phyloP scores from a whole-genome alignment of 2,797 vertebrate genomes.

The Tokudaia muenninki region DNA sequence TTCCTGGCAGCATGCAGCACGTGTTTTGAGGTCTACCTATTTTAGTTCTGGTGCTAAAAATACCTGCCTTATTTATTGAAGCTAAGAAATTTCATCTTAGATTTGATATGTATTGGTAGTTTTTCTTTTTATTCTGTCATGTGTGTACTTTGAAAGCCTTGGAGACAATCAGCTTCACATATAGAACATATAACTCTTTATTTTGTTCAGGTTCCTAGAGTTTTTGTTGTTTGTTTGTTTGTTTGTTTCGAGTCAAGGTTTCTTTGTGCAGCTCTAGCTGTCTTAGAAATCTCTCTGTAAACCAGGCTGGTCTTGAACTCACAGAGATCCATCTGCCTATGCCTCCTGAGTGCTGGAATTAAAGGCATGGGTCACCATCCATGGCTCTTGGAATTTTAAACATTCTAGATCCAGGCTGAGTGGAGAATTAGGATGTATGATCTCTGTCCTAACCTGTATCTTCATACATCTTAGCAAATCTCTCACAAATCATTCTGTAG shows the following conservation, averaged over 20 bases:
- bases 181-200: neutral
- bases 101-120: neutral
- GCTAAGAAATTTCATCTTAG: neutral
- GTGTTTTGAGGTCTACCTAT: neutral
- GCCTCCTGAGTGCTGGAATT: neutral
- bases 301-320: neutral
- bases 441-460: neutral
- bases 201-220: constrained; percentile 41
- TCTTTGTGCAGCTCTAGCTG: neutral
- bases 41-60: neutral
- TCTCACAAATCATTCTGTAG: constrained; percentile 16
- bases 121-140: constrained; percentile 52
- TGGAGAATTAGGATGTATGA: neutral
- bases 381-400: constrained; percentile 18
- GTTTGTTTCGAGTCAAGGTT: neutral
- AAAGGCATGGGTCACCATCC: neutral
- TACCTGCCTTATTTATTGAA: neutral
- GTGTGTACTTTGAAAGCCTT: constrained; percentile 4
- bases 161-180: neutral
- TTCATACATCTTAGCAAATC: neutral
- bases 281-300: neutral
- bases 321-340: neutral
- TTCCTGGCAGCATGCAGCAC: neutral
- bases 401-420: constrained; percentile 1
- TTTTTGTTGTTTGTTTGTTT: neutral